phyloP scores from a whole-genome alignment of 1,140 invertebrate species.

The Notospermus geniculatus region DNA sequence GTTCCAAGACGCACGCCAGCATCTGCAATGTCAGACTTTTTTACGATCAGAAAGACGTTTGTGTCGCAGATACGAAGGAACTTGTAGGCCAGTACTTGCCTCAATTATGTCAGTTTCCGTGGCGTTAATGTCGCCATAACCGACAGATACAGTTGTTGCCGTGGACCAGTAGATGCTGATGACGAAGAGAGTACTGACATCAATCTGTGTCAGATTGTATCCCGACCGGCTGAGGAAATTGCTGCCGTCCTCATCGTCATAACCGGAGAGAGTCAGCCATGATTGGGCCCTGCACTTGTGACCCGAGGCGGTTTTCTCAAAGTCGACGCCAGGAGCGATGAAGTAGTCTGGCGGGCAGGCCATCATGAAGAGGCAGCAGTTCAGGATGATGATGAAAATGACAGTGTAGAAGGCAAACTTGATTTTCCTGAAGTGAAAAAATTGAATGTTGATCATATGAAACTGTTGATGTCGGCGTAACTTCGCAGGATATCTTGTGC shows the following conservation, averaged over 20 bases:
- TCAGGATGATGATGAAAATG: conserved; percentile 14
- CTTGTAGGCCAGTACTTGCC: too few species aligned
- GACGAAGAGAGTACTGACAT: conserved; percentile 5
- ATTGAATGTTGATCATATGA: too few species aligned
- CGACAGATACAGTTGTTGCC: conserved; percentile 14
- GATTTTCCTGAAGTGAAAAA: not conserved
- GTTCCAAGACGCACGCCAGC: too few species aligned
- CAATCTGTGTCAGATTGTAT: too few species aligned
- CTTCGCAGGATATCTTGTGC: too few species aligned
- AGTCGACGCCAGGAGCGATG: conserved; percentile 4
- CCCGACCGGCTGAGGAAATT: too few species aligned
- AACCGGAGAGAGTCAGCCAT: too few species aligned
- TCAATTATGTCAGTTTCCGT: not conserved
- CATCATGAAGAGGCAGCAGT: conserved; percentile 13
- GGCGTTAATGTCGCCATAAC: conserved; percentile 17
- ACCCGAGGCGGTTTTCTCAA: not conserved
- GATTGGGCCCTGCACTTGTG: not conserved
- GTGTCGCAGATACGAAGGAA: too few species aligned
- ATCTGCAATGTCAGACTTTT: too few species aligned
- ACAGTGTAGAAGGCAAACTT: conserved; percentile 17
- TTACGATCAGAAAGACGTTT: too few species aligned
- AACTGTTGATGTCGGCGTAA: too few species aligned
- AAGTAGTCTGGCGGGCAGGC: conserved; percentile 14
- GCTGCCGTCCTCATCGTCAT: too few species aligned
- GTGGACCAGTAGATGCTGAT: conserved; percentile 20